Percentiles rank a stretch among this genome's conserved stretches.
These are phyloP conservation scores for Labrus mixtus DNA, from an alignment of 2,113 vertebrate species.

Conservation along the genomic window DNA sequence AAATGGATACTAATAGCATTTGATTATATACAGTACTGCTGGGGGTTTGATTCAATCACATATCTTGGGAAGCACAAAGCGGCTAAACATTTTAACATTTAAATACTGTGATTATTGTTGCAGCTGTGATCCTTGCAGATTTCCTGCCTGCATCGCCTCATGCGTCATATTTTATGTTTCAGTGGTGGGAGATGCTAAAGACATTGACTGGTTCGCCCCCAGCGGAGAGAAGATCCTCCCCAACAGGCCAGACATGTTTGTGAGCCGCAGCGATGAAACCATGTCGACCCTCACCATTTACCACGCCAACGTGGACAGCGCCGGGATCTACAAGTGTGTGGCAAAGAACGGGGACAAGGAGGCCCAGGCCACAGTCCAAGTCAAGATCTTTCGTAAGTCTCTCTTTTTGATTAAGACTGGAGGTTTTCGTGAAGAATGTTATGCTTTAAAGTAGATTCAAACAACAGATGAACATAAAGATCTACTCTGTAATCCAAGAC, in stretches of 20 bases:
- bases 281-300: conserved; percentile 95
- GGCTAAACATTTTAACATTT: too few relatives aligned
- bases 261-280: conserved; percentile 88
- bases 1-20: too few relatives aligned
- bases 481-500: neutral
- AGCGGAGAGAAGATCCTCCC: conserved; percentile 91
- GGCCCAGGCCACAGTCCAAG: conserved; percentile 91
- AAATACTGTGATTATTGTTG: neutral
- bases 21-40: neutral
- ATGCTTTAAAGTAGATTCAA: neutral
- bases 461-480: neutral
- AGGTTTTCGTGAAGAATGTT: neutral
- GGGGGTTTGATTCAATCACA: neutral
- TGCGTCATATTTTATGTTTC: conserved; percentile 19
- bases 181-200: conserved; percentile 93
- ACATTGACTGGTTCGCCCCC: conserved; percentile 95
- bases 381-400: conserved; percentile 96
- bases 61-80: neutral
- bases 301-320: conserved; percentile 91
- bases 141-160: neutral
- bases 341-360: conserved; percentile 88
- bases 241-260: conserved; percentile 89
- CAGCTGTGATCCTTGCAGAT: neutral
- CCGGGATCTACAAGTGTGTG: conserved; percentile 96
- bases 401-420: neutral